Percentiles rank a stretch among this genome's conserved stretches.
These are phyloP conservation scores for Drosophila sordidapex DNA, from an alignment of 2,888 invertebrate species.

Conservation along the genomic window DNA sequence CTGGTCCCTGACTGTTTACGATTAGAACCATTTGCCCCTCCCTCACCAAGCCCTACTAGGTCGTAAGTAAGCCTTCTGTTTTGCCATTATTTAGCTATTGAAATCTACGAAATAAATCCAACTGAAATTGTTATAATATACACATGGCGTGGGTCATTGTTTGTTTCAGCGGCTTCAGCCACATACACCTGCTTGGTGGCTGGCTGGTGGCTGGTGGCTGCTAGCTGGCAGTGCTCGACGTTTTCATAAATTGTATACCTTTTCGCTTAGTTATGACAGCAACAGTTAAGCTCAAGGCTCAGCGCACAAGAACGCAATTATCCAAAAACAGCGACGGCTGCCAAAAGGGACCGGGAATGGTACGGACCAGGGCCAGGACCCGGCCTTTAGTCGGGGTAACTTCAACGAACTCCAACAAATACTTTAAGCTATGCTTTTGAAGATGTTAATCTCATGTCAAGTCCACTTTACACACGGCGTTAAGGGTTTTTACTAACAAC, in stretches of 20 bases:
- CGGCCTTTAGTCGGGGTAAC: conserved; percentile 48
- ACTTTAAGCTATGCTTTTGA: conserved; percentile 82
- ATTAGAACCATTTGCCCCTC: conserved; percentile 56
- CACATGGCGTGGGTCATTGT: conserved; percentile 42
- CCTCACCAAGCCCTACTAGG: conserved; percentile 62
- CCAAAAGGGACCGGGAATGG: conserved; percentile 31
- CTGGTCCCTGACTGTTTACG: conserved; percentile 58
- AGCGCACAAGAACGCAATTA: conserved; percentile 81
- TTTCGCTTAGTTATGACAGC: conserved; percentile 81
- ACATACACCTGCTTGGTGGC: conserved; percentile 40
- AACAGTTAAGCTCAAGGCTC: conserved; percentile 81
- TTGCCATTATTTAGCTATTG: conserved; percentile 77
- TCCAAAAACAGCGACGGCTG: conserved; percentile 68
- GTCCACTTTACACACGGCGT: conserved; percentile 81
- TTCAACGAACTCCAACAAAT: conserved; percentile 77
- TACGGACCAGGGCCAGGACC: neutral
- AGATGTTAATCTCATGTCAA: conserved; percentile 82
- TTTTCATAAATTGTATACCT: conserved; percentile 81
- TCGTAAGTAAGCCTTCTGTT: conserved; percentile 61
- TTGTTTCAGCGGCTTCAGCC: conserved; percentile 31
- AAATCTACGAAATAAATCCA: conserved; percentile 77
- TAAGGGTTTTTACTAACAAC: conserved; percentile 67
- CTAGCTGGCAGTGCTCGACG: conserved; percentile 47
- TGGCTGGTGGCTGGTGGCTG: conserved; percentile 26
- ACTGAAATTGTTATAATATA: conserved; percentile 73